Evolutionary conservation across 2,888 invertebrate genomes (phyloP).

Genomic region (Mimas tiliae): DNA sequence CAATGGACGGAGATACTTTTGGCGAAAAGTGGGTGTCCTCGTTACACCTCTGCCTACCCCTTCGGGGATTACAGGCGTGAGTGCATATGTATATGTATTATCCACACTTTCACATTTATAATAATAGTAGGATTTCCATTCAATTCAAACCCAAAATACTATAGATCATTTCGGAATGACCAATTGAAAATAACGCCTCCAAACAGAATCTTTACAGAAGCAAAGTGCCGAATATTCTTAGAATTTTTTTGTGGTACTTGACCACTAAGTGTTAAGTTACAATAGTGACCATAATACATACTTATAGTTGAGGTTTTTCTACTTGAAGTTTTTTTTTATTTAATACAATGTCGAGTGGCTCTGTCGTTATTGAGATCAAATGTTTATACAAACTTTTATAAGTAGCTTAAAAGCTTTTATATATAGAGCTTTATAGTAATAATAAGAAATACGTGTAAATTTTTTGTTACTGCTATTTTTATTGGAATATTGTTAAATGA

Average conservation of each 20-base stretch:
- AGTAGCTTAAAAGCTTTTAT: neutral
- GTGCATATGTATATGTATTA: no score
- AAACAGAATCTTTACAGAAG: neutral
- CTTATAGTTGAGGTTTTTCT: neutral
- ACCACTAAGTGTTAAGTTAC: neutral
- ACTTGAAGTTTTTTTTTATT: neutral
- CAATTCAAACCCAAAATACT: neutral
- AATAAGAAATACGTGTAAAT: no score
- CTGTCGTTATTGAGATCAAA: neutral
- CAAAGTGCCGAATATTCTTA: neutral
- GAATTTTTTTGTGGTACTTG: neutral
- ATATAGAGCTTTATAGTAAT: neutral
- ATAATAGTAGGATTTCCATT: neutral
- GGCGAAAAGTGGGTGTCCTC: no score
- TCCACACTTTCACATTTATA: no score
- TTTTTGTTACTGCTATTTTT: no score
- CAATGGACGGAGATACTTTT: no score
- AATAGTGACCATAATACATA: neutral
- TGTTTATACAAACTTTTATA: neutral
- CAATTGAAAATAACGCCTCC: constrained; percentile 12
- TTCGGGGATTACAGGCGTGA: no score
- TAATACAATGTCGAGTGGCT: neutral
- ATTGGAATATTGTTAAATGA: no score
- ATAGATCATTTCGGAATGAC: neutral
- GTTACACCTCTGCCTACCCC: no score